Base-by-base conservation (phyloP, 2,888 invertebrate genomes). In the Exocentrus adspersus region DNA sequence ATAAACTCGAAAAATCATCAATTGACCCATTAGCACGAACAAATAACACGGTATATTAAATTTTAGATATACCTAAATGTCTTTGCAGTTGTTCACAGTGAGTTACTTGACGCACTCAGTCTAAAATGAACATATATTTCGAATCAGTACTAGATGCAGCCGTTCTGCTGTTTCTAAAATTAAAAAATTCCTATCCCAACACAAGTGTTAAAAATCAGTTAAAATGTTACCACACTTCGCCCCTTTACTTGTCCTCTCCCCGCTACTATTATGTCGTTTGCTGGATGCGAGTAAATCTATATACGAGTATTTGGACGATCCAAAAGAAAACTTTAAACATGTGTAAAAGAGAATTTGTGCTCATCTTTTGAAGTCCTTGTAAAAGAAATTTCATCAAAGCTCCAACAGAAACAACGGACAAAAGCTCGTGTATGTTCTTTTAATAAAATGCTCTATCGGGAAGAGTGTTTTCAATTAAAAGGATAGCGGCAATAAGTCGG, bases 301-400 rank as follows among this genome's bases (percentile, higher is more conserved):
- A n/a, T 37, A n/a, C 14, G 14, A 12, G 14, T 37, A 37, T 37
- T 12, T 37, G 37, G 14, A 37, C 37, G 37, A 12, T 37, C 37
- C 37, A 37, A 37, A 37, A 37, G 37, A 37, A 37, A 7, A 37
- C 37, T 37, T 37, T 37, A 12, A 37, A 37, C 37, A 37, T 37
- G 37, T 37, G 37, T 37, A 37, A 37, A 32, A 12, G 2, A 14
- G 37, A 37, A 37, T 37, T 37, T 37, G n/a, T 37, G 12, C 12
- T 12, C 37, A 14, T 37, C 37, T 37, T 37, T 12, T 37, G n/a
- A 14, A 37, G 14, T n/a, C n/a, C 37, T n/a, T 5, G n/a, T n/a
- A n/a, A 37, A 37, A 37, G 37, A 37, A 37, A 37, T 37, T 37
- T 37, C 37, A 37, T 37, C 37, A 37, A 5, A 37, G 37, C 37